Percentiles rank a stretch among this genome's conserved stretches.
These are phyloP conservation scores for Turnix velox DNA, from an alignment of 2,113 vertebrate genomes.

Conservation along the genomic window DNA sequence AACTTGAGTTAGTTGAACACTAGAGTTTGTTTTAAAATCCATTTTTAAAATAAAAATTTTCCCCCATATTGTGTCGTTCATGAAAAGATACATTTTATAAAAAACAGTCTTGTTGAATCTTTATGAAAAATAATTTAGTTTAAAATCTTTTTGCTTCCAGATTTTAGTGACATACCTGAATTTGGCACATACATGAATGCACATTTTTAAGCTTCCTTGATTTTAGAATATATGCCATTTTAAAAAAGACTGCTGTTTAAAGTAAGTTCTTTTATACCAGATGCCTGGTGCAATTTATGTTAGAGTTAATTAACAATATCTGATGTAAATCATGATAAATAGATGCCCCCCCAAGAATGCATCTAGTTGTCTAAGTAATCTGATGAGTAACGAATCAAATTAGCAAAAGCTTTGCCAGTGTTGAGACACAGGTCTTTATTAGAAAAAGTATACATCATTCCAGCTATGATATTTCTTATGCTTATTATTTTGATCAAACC, in stretches of 20 bases:
- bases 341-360: conserved; percentile 52
- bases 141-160: not conserved
- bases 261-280: conserved; percentile 45
- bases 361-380: conserved; percentile 68
- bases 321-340: conserved; percentile 72
- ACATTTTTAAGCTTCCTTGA: not conserved
- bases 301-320: conserved; percentile 70
- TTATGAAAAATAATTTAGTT: not conserved
- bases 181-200: not conserved
- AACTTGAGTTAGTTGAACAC: not conserved
- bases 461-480: conserved; percentile 58
- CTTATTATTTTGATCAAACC: conserved; percentile 58
- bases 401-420: conserved; percentile 62
- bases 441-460: conserved; percentile 68
- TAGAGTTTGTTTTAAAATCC: not conserved
- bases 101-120: not conserved
- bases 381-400: conserved; percentile 71
- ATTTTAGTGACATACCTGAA: not conserved
- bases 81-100: not conserved
- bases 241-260: not conserved
- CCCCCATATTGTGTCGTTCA: not conserved
- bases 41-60: not conserved
- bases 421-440: conserved; percentile 61
- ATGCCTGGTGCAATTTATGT: conserved; percentile 61
- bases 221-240: not conserved